Evolutionary conservation across 1,140 invertebrate genomes (phyloP).

Genomic region (Carcinoscorpius rotundicauda): DNA sequence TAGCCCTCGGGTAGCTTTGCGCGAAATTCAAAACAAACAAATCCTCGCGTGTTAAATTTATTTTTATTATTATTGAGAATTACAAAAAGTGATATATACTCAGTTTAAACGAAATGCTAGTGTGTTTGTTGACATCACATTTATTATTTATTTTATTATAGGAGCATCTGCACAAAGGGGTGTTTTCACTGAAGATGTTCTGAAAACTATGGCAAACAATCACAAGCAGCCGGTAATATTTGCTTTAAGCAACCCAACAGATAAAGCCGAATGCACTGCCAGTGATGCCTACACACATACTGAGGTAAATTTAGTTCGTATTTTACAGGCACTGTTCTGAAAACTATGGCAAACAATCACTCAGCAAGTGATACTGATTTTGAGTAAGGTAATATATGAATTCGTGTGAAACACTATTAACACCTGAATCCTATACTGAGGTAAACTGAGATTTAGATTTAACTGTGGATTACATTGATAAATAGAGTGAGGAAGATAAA

Average conservation of each 20-base stretch:
- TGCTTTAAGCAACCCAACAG: constrained; percentile 90
- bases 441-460: too few relatives aligned
- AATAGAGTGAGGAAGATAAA: too few relatives aligned
- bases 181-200: constrained; percentile 73
- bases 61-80: neutral
- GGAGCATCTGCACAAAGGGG: constrained; percentile 77
- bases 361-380: too few relatives aligned
- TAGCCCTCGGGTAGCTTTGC: too few relatives aligned
- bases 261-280: constrained; percentile 92
- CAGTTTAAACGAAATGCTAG: constrained; percentile 5
- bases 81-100: constrained; percentile 3
- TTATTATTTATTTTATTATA: constrained; percentile 29
- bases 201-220: constrained; percentile 70
- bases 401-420: too few relatives aligned
- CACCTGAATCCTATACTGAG: too few relatives aligned
- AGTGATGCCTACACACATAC: constrained; percentile 77
- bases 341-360: too few relatives aligned
- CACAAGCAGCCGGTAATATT: constrained; percentile 85
- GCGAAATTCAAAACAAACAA: constrained; percentile 21
- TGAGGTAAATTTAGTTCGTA: constrained; percentile 32
- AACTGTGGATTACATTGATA: too few relatives aligned
- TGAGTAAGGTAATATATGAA: too few relatives aligned
- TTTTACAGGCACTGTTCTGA: too few relatives aligned
- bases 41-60: constrained; percentile 8
- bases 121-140: constrained; percentile 11